Percentiles rank a stretch among this genome's conserved stretches.
phyloP scores from a whole-genome alignment of 2,888 invertebrate species.

The Cheilosia impressa region DNA sequence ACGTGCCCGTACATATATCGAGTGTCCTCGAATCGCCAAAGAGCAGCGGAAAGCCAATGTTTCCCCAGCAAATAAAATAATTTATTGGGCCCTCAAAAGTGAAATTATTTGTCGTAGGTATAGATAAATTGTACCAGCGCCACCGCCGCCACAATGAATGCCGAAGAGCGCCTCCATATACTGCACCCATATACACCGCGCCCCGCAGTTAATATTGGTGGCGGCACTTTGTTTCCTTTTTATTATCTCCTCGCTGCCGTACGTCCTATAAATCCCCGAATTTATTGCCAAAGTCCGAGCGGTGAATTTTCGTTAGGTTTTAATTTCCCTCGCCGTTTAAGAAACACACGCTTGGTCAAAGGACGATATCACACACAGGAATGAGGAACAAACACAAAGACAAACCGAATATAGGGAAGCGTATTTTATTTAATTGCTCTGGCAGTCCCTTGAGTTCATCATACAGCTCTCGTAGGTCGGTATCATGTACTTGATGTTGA shows the following conservation, averaged over 20 bases:
- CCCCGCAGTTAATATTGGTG: slow-evolving; percentile 50
- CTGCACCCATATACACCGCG: background rate
- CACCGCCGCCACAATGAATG: slow-evolving; percentile 55
- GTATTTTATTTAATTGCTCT: slow-evolving; percentile 51
- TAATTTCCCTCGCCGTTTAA: slow-evolving; percentile 61
- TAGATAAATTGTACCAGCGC: slow-evolving; percentile 67
- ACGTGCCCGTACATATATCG: slow-evolving; percentile 44
- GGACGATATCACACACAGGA: background rate
- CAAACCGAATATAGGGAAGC: background rate
- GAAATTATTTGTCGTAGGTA: slow-evolving; percentile 74
- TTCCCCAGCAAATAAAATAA: slow-evolving; percentile 68
- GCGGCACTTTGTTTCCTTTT: slow-evolving; percentile 46
- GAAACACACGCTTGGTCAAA: slow-evolving; percentile 23
- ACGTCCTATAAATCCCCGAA: slow-evolving; percentile 64
- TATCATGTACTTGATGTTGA: slow-evolving; percentile 99
- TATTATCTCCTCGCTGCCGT: slow-evolving; percentile 64
- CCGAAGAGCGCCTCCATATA: slow-evolving; percentile 1
- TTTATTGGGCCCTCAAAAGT: slow-evolving; percentile 71
- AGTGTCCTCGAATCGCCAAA: slow-evolving; percentile 46
- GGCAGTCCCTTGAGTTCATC: slow-evolving; percentile 38
- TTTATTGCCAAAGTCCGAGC: slow-evolving; percentile 64
- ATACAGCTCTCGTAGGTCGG: slow-evolving; percentile 97
- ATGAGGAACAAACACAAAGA: slow-evolving; percentile 5
- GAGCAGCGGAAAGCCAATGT: slow-evolving; percentile 62
- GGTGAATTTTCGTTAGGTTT: slow-evolving; percentile 61